A percentile compares a stretch with the other conserved stretches of the same genome.
These are phyloP conservation scores for Andrena marginata DNA, from an alignment of 2,888 invertebrate genomes.

Conservation along the genomic window DNA sequence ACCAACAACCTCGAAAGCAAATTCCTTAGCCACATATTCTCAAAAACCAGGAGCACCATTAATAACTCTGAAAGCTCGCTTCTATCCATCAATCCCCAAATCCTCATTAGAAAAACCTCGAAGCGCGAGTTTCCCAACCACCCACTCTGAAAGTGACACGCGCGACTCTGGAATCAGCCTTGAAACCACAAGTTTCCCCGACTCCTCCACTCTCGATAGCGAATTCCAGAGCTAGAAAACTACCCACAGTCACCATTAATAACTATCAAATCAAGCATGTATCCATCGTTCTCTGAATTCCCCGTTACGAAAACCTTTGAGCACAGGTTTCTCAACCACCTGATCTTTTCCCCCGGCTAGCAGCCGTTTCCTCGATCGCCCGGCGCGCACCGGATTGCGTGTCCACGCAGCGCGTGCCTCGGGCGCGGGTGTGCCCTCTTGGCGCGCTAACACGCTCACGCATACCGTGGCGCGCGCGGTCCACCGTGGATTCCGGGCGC, in stretches of 20 bases:
- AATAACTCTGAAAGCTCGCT: not conserved
- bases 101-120: not conserved
- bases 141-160: not conserved
- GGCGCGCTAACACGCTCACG: slow-evolving; percentile 67
- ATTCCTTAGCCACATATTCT: not conserved
- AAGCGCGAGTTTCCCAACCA: not conserved
- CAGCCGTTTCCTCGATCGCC: slow-evolving; percentile 54
- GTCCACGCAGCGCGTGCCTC: slow-evolving; percentile 67
- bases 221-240: not conserved
- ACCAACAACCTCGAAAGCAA: not conserved
- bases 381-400: slow-evolving; percentile 59
- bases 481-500: slow-evolving; percentile 15
- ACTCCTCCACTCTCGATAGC: not conserved
- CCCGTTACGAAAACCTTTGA: not conserved
- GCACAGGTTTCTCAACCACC: slow-evolving; percentile 17
- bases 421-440: slow-evolving; percentile 77
- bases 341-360: slow-evolving; percentile 27
- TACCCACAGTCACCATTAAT: slow-evolving; percentile 12
- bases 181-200: too few relatives aligned
- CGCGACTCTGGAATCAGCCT: not conserved
- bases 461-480: slow-evolving; percentile 16
- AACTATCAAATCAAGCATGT: not conserved
- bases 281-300: slow-evolving; percentile 1
- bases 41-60: not conserved
- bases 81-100: not conserved